A percentile compares a stretch with the other conserved stretches of the same genome.
phyloP scores from a whole-genome alignment of 2,888 invertebrate species.

The Parnassius mnemosyne region DNA sequence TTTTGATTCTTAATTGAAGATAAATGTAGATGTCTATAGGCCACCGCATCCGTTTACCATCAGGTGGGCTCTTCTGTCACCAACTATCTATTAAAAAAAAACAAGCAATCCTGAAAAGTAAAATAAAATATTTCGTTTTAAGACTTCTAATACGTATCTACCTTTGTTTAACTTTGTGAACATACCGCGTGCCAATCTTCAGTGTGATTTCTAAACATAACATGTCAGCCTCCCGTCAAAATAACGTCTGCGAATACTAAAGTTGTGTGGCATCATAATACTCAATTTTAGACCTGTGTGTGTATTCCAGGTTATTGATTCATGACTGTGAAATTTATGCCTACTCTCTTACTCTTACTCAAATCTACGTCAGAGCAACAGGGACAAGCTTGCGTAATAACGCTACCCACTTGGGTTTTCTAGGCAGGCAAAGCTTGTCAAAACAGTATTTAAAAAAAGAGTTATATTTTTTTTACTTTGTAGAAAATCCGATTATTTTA shows the following conservation, averaged over 20 bases:
- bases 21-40: no score
- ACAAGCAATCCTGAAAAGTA: no score
- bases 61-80: no score
- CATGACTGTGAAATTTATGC: constrained; percentile 72
- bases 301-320: constrained; percentile 75
- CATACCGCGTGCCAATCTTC: constrained; percentile 31
- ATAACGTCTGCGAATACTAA: constrained; percentile 62
- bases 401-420: constrained; percentile 9
- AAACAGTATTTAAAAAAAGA: neutral
- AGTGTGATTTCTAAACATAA: constrained; percentile 64
- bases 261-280: constrained; percentile 59
- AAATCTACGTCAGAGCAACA: constrained; percentile 60
- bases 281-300: constrained; percentile 53
- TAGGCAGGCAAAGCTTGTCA: neutral
- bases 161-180: constrained; percentile 1
- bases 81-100: no score
- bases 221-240: constrained; percentile 66
- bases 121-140: no score
- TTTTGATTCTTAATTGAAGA: no score
- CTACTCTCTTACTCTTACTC: constrained; percentile 61
- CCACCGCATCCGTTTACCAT: no score
- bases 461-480: neutral
- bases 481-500: constrained; percentile 1
- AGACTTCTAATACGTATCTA: neutral
- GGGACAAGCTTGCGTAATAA: constrained; percentile 59